A percentile compares a stretch with the other conserved stretches of the same genome.
These are phyloP conservation scores for Colossoma macropomum DNA, from an alignment of 2,113 vertebrate genomes.

Conservation along the genomic window DNA sequence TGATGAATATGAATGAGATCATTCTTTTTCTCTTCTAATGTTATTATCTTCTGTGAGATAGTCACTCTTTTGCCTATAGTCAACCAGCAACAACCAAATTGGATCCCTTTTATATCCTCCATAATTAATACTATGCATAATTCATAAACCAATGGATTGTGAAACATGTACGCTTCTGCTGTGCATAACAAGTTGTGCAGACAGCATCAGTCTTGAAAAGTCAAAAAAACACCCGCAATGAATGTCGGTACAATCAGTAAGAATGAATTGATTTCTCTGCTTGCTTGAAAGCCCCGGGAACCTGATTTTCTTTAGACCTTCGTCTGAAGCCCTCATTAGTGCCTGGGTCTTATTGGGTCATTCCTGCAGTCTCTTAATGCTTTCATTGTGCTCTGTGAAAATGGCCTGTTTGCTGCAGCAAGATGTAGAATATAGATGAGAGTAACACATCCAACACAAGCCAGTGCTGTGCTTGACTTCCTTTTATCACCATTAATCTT, in stretches of 20 bases:
- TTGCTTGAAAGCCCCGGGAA: constrained; percentile 13
- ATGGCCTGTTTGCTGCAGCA: constrained; percentile 16
- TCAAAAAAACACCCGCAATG: constrained; percentile 3
- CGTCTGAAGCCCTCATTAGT: constrained; percentile 9
- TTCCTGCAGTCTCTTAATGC: constrained; percentile 3
- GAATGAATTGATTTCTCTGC: constrained; percentile 15
- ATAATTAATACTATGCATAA: constrained; percentile 58
- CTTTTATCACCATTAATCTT: constrained; percentile 16
- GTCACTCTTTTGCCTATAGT: constrained; percentile 37
- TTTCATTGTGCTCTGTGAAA: constrained; percentile 6
- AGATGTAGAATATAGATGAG: constrained; percentile 15
- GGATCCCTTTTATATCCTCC: constrained; percentile 41
- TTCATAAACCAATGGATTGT: constrained; percentile 47
- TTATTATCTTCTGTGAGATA: constrained; percentile 30
- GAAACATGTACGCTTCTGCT: constrained; percentile 28
- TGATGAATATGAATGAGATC: constrained; percentile 45
- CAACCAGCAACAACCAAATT: constrained; percentile 48
- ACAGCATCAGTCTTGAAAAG: constrained; percentile 18
- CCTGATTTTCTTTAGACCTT: neutral
- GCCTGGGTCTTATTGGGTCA: neutral
- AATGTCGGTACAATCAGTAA: neutral
- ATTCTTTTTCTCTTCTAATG: constrained; percentile 1
- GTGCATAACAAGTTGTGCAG: constrained; percentile 43
- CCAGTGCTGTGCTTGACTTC: neutral
- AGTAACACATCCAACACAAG: constrained; percentile 9